phyloP scores from a whole-genome alignment of 2,113 vertebrate genomes.

The Clarias batrachus region DNA sequence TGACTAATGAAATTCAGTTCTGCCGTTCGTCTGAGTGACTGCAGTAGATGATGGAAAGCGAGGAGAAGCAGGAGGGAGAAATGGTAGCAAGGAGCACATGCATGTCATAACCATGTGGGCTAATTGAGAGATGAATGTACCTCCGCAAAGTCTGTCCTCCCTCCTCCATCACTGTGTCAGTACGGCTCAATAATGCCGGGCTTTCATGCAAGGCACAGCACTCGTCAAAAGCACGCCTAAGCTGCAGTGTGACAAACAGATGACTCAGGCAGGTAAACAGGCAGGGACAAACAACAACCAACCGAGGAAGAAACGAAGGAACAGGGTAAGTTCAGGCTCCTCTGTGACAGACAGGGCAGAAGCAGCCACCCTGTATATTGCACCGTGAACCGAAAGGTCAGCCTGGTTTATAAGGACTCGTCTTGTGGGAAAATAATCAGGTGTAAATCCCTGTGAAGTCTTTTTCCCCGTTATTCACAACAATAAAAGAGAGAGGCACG shows the following conservation, averaged over 20 bases:
- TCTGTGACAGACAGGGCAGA: slow-evolving; percentile 23
- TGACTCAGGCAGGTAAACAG: slow-evolving; percentile 55
- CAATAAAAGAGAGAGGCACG: slow-evolving; percentile 39
- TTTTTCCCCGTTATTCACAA: slow-evolving; percentile 47
- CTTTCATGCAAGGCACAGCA: slow-evolving; percentile 51
- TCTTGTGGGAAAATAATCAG: slow-evolving; percentile 49
- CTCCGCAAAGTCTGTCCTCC: slow-evolving; percentile 27
- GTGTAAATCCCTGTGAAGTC: slow-evolving; percentile 51
- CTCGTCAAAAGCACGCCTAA: slow-evolving; percentile 41
- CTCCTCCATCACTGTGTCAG: slow-evolving; percentile 42
- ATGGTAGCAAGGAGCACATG: background rate
- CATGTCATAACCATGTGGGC: slow-evolving; percentile 31
- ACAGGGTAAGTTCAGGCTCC: background rate
- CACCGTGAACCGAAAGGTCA: slow-evolving; percentile 49
- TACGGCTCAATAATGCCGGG: slow-evolving; percentile 39
- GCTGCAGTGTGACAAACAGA: slow-evolving; percentile 52
- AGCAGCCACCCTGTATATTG: slow-evolving; percentile 20
- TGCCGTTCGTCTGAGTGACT: slow-evolving; percentile 39
- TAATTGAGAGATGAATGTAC: slow-evolving; percentile 17
- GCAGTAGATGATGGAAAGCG: slow-evolving; percentile 25
- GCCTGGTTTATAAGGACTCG: slow-evolving; percentile 38
- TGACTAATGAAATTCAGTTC: slow-evolving; percentile 54
- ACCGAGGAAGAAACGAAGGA: slow-evolving; percentile 11
- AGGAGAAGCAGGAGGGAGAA: background rate
- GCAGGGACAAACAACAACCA: slow-evolving; percentile 49